phyloP scores from a whole-genome alignment of 2,888 invertebrate species.

The Macrosiphum euphorbiae region DNA sequence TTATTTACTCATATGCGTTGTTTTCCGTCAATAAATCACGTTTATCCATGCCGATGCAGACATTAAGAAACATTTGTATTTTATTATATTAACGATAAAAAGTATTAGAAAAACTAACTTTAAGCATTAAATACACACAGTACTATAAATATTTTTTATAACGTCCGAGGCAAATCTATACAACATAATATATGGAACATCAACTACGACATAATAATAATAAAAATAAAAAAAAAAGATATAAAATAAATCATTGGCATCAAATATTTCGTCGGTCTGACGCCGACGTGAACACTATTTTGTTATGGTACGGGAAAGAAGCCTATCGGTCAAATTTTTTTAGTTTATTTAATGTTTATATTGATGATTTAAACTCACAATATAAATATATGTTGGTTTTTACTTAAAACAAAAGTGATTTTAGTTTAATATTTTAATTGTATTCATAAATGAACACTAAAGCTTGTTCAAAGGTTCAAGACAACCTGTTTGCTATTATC shows the following conservation, averaged over 20 bases:
- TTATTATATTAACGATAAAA: too few species aligned
- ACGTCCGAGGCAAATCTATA: neutral
- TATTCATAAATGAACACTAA: neutral
- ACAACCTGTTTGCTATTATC: neutral
- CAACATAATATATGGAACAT: neutral
- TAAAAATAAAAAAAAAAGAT: neutral
- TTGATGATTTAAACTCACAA: neutral
- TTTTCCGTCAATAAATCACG: too few species aligned
- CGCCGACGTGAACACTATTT: neutral
- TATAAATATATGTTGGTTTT: neutral
- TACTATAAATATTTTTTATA: too few species aligned
- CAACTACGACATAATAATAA: neutral
- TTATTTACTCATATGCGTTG: too few species aligned
- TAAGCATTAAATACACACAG: too few species aligned
- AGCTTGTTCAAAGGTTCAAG: neutral
- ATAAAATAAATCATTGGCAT: neutral
- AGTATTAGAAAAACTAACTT: too few species aligned
- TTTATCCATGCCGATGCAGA: too few species aligned
- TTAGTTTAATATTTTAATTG: neutral
- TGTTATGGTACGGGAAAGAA: neutral
- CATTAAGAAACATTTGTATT: too few species aligned
- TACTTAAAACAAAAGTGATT: neutral
- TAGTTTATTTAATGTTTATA: neutral
- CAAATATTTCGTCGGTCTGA: neutral
- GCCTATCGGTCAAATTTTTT: too few species aligned